Evolutionary conservation across 1,140 invertebrate genomes (phyloP), one percentile per base, ranked within the genome.

Genomic region (Drosophila pruinosa): DNA sequence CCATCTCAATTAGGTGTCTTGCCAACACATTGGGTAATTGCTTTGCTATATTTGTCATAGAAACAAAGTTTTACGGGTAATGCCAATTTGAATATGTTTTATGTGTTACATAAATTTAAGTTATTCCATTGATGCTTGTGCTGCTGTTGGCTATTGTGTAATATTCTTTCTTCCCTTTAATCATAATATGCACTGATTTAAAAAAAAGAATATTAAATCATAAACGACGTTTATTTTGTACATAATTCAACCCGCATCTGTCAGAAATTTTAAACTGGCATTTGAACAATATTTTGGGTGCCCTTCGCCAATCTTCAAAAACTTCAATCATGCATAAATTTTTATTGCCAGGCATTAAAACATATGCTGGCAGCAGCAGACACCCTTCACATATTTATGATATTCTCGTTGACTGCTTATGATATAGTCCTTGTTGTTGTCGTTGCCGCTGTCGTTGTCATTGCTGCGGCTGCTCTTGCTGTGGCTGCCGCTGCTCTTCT

Each of bases 261-360:
- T 12, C 45, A 62, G 61, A 67, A 64, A 53, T 63, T 61, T 45
- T 21, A 26, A 14, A 17, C 38, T 15, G 12, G 12, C 8, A 31
- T 38, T 38, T 28, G 45, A 26, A 12, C 34, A 58, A 48, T 14
- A 38, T 36, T 39, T 17, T 12, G n/a, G 24, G 4, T 39, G 39
- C n/a, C 48, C 28, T 64, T 31, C 19, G 50, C 41, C 41, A 70
- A 64, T 64, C 59, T 64, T 64, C 14, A 58, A 72, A 71, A 85
- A 78, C 77, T 86, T 81, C 82, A 85, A 86, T 85, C 81, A 88
- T 85, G 78, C 78, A 78, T 73, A 72, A 71, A 76, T 82, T 88
- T 88, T 88, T 88, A 88, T 88, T 82, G 72, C 68, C 38, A 48
- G 43, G 56, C 82, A 75, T 82, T 74, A 74, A 74, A 77, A 64